Conservation (phyloP, 1,140 invertebrate genomes). For the Drosophila prosaltans region DNA sequence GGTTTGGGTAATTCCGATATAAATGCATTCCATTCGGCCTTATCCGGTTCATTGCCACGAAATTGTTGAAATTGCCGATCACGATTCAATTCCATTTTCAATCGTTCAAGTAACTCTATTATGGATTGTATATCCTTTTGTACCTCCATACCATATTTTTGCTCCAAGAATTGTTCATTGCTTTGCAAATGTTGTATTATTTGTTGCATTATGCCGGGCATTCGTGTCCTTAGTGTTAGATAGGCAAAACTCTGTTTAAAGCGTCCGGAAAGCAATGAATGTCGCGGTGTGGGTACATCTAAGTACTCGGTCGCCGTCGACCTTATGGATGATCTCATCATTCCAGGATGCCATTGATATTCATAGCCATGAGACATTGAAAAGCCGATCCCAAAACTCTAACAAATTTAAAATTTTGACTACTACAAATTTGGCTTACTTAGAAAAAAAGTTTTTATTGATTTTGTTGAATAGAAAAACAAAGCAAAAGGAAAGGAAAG, state of each 20-base stretch:
- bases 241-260: constrained; percentile 71
- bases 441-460: background rate
- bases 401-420: background rate
- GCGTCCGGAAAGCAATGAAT: constrained; percentile 59
- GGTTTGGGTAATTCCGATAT: constrained; percentile 45
- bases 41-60: constrained; percentile 56
- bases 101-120: constrained; percentile 26
- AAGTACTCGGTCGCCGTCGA: background rate
- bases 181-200: constrained; percentile 6
- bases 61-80: constrained; percentile 51
- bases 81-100: constrained; percentile 37
- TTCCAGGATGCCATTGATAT: background rate
- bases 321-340: background rate
- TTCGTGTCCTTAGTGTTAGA: constrained; percentile 41
- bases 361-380: background rate
- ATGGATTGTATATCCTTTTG: constrained; percentile 36
- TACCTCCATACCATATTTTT: constrained; percentile 34
- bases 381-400: background rate
- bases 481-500: background rate
- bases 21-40: constrained; percentile 64
- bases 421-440: background rate
- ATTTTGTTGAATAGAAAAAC: background rate
- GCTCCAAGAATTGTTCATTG: background rate
- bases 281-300: constrained; percentile 50
- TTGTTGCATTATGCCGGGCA: constrained; percentile 63